Percentiles rank a stretch among this genome's conserved stretches.
phyloP scores from a whole-genome alignment of 1,140 invertebrate genomes.

The Pristionchus pacificus region DNA sequence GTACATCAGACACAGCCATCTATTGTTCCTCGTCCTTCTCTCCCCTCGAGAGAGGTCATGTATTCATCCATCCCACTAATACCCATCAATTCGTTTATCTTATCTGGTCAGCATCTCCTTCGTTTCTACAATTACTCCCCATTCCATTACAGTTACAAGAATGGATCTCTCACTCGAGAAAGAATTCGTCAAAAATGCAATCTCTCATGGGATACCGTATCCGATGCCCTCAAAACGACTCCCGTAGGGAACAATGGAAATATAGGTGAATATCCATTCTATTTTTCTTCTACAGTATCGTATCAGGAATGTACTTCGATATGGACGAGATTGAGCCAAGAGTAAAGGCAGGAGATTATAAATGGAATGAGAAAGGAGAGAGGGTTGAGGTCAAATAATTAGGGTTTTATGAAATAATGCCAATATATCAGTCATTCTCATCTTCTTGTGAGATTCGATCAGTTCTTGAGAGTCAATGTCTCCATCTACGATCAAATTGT shows the following conservation, averaged over 20 bases:
- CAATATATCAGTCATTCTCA: neutral
- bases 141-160: conserved; percentile 34
- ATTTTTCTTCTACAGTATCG: neutral
- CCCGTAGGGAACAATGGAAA: conserved; percentile 27
- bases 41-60: conserved; percentile 18
- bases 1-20: conserved; percentile 37
- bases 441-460: conserved; percentile 21
- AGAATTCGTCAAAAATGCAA: conserved; percentile 19
- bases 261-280: conserved; percentile 14
- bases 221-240: conserved; percentile 19
- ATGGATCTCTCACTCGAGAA: conserved; percentile 36
- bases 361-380: conserved; percentile 61
- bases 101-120: conserved; percentile 34
- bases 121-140: no score
- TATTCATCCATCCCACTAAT: conserved; percentile 23
- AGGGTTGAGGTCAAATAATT: conserved; percentile 13
- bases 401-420: neutral
- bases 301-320: conserved; percentile 38
- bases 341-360: conserved; percentile 55
- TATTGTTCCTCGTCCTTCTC: conserved; percentile 11
- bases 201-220: conserved; percentile 22
- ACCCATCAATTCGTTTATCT: conserved; percentile 26
- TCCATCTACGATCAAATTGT: conserved; percentile 24
- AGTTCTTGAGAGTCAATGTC: conserved; percentile 34
- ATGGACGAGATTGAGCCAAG: conserved; percentile 31